These are phyloP conservation scores for Hycleus cichorii DNA, from an alignment of 1,140 invertebrate species.

Conservation along the genomic window DNA sequence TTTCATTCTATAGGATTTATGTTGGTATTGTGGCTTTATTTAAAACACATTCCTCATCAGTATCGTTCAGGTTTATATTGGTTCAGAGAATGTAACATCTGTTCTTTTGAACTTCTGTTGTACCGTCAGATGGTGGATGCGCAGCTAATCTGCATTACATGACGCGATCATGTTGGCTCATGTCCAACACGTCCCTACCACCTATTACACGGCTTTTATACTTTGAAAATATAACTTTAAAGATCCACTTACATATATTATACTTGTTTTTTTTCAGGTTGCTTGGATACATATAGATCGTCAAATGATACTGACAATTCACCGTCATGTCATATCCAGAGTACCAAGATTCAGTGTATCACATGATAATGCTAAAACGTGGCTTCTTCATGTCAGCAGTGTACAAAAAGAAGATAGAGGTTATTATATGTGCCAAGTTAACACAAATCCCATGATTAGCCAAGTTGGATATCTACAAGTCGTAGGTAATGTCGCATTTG, in stretches of 20 bases:
- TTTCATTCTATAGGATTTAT: too few species aligned
- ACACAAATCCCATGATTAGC: constrained; percentile 93
- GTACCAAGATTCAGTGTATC: constrained; percentile 81
- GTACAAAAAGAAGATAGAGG: constrained; percentile 84
- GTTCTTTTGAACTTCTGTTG: constrained; percentile 19
- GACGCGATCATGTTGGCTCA: constrained; percentile 17
- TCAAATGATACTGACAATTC: constrained; percentile 89
- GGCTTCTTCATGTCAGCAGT: constrained; percentile 78
- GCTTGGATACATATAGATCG: constrained; percentile 91
- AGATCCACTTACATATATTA: constrained; percentile 15
- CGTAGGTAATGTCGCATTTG: constrained; percentile 63
- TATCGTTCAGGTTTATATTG: constrained; percentile 20
- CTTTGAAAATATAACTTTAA: constrained; percentile 17
- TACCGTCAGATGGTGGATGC: constrained; percentile 18
- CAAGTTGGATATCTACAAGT: constrained; percentile 91
- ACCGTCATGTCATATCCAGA: constrained; percentile 81
- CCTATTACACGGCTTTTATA: background rate
- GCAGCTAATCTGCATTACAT: constrained; percentile 24
- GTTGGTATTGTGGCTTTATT: constrained; percentile 7
- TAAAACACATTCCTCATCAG: constrained; percentile 18
- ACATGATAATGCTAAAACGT: constrained; percentile 86
- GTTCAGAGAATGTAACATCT: constrained; percentile 18
- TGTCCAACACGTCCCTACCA: constrained; percentile 14
- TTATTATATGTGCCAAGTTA: constrained; percentile 90
- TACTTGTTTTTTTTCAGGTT: constrained; percentile 54